phyloP scores from a whole-genome alignment of 2,797 vertebrate genomes.

The Apodemus agrarius region DNA sequence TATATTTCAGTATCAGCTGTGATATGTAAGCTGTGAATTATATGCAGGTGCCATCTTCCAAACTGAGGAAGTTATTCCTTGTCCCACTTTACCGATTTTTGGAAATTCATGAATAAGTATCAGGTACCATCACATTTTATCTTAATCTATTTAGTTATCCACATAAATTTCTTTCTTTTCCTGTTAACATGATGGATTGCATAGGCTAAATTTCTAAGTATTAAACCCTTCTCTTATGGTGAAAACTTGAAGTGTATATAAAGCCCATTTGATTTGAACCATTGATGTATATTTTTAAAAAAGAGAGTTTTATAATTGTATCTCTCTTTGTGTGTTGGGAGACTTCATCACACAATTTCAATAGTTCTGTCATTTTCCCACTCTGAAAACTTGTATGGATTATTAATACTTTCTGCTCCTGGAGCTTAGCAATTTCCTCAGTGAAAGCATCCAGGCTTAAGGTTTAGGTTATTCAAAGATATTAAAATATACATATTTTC shows the following conservation, averaged over 20 bases:
- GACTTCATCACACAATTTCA: not conserved
- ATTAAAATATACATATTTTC: not conserved
- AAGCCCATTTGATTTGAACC: not conserved
- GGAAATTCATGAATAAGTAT: not conserved
- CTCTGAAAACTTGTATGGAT: not conserved
- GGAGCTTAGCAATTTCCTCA: not conserved
- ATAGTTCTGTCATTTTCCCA: not conserved
- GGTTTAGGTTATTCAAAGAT: not conserved
- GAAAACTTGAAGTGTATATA: not conserved
- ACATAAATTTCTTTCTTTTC: not conserved
- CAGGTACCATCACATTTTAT: not conserved
- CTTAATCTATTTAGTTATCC: not conserved
- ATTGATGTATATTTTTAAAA: not conserved
- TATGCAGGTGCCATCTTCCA: not conserved
- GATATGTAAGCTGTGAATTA: not conserved
- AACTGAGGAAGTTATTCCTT: not conserved
- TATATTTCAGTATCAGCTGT: not conserved
- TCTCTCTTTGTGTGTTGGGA: not conserved
- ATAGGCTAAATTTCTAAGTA: not conserved
- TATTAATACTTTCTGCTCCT: not conserved
- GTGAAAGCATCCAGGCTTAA: not conserved
- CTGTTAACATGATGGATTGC: not conserved
- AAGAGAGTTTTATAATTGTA: not conserved
- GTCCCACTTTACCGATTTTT: not conserved
- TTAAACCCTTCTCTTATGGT: not conserved